Evolutionary conservation across 2,888 invertebrate species (phyloP).

Genomic region (Brenthis ino): DNA sequence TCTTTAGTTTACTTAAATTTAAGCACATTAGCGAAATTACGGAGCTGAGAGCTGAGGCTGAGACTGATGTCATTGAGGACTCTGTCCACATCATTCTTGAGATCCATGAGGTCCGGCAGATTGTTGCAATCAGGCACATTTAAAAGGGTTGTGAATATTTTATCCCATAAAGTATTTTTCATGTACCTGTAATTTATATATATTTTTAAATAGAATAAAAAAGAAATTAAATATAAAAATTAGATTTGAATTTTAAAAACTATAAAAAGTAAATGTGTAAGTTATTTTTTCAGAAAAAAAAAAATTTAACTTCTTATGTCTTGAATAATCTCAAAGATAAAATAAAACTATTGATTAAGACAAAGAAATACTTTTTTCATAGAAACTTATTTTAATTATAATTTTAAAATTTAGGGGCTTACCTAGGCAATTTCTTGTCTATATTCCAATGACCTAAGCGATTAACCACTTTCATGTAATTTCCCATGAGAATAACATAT

Average conservation of each 20-base stretch:
- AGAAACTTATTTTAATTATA: too few relatives aligned
- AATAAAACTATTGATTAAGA: too few relatives aligned
- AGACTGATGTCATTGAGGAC: slow-evolving; percentile 61
- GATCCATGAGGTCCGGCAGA: slow-evolving; percentile 86
- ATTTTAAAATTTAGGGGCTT: slow-evolving; percentile 40
- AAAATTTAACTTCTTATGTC: too few relatives aligned
- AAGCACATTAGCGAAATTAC: slow-evolving; percentile 79
- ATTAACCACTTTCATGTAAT: slow-evolving; percentile 92
- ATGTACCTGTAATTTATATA: slow-evolving; percentile 80
- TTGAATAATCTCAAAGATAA: too few relatives aligned
- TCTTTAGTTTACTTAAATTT: slow-evolving; percentile 75
- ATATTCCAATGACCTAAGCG: slow-evolving; percentile 85
- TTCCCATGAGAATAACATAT: slow-evolving; percentile 92
- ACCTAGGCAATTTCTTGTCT: slow-evolving; percentile 87
- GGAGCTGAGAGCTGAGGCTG: slow-evolving; percentile 66
- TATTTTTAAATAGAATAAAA: neutral
- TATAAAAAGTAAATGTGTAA: neutral
- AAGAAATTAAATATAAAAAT: slow-evolving; percentile 2
- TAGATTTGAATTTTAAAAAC: neutral
- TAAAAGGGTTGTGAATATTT: slow-evolving; percentile 89
- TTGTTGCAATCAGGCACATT: slow-evolving; percentile 91
- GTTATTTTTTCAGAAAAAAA: neutral
- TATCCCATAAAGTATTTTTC: slow-evolving; percentile 88
- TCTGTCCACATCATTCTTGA: slow-evolving; percentile 76
- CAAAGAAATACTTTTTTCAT: too few relatives aligned